Conservation (phyloP, 2,797 vertebrate species). For the Clarias fuscus region DNA sequence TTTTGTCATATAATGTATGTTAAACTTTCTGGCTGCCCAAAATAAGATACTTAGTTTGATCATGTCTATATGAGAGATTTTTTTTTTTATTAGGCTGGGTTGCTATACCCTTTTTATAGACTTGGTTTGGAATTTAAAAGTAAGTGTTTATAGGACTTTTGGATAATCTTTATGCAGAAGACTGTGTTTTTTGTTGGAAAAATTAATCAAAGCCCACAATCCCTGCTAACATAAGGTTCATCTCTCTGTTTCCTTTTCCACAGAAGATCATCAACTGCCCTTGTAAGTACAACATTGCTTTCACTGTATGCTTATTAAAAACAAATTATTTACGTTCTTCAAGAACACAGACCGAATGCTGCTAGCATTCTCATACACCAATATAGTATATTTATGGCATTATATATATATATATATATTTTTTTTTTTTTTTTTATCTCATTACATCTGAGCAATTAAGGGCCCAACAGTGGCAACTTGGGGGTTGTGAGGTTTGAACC, state of each 20-base stretch:
- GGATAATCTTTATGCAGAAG: background rate
- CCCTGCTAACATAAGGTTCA: background rate
- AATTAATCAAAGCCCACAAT: background rate
- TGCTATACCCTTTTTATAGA: background rate
- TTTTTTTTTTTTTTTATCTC: no score
- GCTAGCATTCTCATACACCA: background rate
- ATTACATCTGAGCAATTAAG: no score
- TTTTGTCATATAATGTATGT: background rate
- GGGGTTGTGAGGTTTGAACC: no score
- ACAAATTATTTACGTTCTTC: background rate
- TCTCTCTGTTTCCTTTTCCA: conserved; percentile 4
- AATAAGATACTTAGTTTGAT: background rate
- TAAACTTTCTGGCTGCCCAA: background rate
- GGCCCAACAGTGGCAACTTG: no score
- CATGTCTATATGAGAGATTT: background rate
- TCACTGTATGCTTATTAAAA: background rate
- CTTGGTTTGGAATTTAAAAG: background rate
- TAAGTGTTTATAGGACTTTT: background rate
- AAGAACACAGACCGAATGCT: background rate
- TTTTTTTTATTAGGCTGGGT: background rate
- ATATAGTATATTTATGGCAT: no score
- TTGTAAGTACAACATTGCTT: background rate
- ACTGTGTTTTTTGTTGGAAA: background rate
- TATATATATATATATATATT: no score
- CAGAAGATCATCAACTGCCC: background rate